Conservation (phyloP, 2,797 vertebrate genomes). For the Pteronotus mesoamericanus region DNA sequence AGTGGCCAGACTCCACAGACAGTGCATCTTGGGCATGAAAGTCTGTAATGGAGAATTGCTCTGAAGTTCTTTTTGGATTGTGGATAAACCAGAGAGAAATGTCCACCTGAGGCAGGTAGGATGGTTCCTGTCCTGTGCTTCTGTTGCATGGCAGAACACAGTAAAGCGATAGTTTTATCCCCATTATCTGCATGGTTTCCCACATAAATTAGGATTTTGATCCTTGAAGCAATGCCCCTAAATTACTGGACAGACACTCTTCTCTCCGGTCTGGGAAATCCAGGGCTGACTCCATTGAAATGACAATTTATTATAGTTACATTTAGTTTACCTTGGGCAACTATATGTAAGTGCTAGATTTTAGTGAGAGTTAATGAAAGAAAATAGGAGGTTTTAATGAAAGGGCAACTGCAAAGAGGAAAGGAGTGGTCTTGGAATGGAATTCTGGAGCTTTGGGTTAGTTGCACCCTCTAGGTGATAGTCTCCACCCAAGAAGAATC, state of each 20-base stretch:
- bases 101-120: neutral
- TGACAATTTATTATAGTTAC: neutral
- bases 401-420: neutral
- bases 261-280: neutral
- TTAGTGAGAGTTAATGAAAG: neutral
- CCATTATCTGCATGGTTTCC: neutral
- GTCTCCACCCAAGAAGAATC: neutral
- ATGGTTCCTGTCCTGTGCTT: neutral
- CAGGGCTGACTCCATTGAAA: neutral
- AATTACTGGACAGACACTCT: neutral
- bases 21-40: neutral
- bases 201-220: neutral
- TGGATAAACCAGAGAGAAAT: neutral
- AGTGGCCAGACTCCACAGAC: neutral
- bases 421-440: neutral
- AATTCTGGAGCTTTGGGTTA: neutral
- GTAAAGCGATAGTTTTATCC: neutral
- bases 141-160: neutral
- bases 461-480: neutral
- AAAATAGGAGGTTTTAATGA: neutral
- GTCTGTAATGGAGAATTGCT: neutral
- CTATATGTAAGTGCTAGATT: neutral
- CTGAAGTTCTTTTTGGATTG: neutral
- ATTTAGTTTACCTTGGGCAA: neutral
- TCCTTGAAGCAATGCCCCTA: neutral